A percentile compares a stretch with the other conserved stretches of the same genome.
phyloP scores from a whole-genome alignment of 2,888 invertebrate genomes.

The Lucinisca nassula region DNA sequence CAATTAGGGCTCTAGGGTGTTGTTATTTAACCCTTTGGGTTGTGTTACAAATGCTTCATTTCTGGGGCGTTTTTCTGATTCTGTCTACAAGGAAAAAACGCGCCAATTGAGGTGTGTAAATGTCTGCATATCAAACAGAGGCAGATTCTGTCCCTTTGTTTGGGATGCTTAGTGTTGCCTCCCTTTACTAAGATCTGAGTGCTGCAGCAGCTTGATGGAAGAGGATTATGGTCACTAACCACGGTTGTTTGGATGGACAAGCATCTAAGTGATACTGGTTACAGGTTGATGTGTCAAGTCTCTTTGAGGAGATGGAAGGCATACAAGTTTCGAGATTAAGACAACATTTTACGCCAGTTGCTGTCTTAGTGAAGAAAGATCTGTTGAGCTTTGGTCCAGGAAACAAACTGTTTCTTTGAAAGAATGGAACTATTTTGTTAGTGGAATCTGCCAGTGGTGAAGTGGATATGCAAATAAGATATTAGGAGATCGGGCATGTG shows the following conservation, averaged over 20 bases:
- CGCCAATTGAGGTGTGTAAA: neutral
- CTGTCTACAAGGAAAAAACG: neutral
- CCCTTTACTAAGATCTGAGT: neutral
- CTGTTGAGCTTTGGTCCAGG: neutral
- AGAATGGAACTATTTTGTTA: neutral
- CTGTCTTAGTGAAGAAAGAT: neutral
- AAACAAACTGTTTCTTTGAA: neutral
- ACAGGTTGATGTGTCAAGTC: neutral
- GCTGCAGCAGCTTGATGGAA: neutral
- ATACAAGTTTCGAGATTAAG: neutral
- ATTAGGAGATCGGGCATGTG: neutral
- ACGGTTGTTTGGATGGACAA: neutral
- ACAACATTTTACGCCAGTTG: neutral
- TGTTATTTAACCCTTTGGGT: neutral
- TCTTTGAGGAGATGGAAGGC: neutral
- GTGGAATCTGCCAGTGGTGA: neutral
- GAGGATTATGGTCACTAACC: neutral
- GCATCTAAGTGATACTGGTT: neutral
- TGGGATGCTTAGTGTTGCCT: neutral
- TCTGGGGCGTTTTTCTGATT: neutral
- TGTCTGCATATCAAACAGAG: slow-evolving; percentile 7
- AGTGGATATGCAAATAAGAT: neutral
- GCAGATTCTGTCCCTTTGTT: slow-evolving; percentile 7
- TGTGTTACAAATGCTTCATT: neutral
- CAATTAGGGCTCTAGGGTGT: neutral